Base-by-base conservation (phyloP, 2,113 vertebrate species). In the Python bivittatus region DNA sequence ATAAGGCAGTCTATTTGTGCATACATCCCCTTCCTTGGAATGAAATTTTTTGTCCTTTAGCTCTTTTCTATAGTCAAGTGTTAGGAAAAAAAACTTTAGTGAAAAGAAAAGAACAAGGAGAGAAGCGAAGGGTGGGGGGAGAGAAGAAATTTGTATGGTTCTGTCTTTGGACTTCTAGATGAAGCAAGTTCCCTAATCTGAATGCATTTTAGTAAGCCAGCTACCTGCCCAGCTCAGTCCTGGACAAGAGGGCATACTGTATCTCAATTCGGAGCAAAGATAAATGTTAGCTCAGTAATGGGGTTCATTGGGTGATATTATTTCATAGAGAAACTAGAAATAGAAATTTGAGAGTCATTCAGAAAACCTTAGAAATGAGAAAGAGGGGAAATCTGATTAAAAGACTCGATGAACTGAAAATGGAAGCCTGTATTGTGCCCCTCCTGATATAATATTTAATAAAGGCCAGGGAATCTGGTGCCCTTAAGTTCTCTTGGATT, bases 341-440 rank as follows among this genome's bases (percentile, higher is more conserved):
- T 96, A 95, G 93, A 97, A 97, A 97, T 96, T 97, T 97, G 96
- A 97, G 97, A 97, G 96, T 96, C 97, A 94, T 96, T 95, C 95
- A 86, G 91, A 84, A 94, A 94, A 97, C 96, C 97, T 97, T 57
- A 95, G 89, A 94, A 94, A 97, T 96, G 96, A 96, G 93, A 96
- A 93, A 0, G 0, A 93, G 90, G 92, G 6, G 92, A 94, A 97
- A 97, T 96, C 95, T 94, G 96, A 95, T 97, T 97, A 97, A 95
- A 90, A 88, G 90, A 79, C 68, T 9, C 20, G 68, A 15, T 38
- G 68, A 79, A 38, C 68, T 38, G 6, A 8, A 79, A 20, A 79
- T 79, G 20, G 68, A n/a, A 38, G 15, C n/a, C 20, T 38, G 17
- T 79, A 20, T 79, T 38, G 6, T 38, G 68, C 6, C 17, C 33